Conservation (phyloP, 1,140 invertebrate species). For the Musca vetustissima region DNA sequence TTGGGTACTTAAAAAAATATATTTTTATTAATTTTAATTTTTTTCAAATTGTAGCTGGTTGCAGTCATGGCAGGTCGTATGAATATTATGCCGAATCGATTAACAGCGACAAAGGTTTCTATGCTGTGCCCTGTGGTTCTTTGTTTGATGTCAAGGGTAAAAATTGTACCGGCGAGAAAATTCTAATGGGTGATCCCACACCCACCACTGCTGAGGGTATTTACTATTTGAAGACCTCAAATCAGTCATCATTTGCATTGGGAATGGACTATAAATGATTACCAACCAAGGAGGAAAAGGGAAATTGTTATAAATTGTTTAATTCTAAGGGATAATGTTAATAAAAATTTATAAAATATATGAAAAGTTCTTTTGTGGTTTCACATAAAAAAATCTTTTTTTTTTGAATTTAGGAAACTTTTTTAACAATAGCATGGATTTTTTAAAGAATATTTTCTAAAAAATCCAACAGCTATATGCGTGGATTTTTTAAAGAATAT, state of each 20-base stretch:
- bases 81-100: slow-evolving; percentile 72
- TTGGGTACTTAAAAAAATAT: background rate
- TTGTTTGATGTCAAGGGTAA: slow-evolving; percentile 62
- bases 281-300: too few species aligned
- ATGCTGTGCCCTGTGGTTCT: slow-evolving; percentile 61
- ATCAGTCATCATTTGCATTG: slow-evolving; percentile 59
- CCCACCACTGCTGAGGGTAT: slow-evolving; percentile 59
- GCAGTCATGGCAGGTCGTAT: slow-evolving; percentile 72
- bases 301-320: background rate
- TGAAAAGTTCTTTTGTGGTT: slow-evolving; percentile 20
- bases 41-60: slow-evolving; percentile 61
- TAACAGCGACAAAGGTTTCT: slow-evolving; percentile 60
- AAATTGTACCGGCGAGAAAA: slow-evolving; percentile 58
- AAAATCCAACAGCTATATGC: too few species aligned
- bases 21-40: background rate
- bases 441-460: too few species aligned
- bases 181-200: slow-evolving; percentile 65
- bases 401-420: too few species aligned
- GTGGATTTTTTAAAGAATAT: too few species aligned
- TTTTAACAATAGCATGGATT: too few species aligned
- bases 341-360: background rate
- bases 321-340: background rate
- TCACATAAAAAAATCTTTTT: too few species aligned
- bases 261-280: slow-evolving; percentile 36
- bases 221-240: slow-evolving; percentile 65